Evolutionary conservation across 2,113 vertebrate species (phyloP), one percentile per base, ranked within the genome.

Genomic region (Cairina moschata): DNA sequence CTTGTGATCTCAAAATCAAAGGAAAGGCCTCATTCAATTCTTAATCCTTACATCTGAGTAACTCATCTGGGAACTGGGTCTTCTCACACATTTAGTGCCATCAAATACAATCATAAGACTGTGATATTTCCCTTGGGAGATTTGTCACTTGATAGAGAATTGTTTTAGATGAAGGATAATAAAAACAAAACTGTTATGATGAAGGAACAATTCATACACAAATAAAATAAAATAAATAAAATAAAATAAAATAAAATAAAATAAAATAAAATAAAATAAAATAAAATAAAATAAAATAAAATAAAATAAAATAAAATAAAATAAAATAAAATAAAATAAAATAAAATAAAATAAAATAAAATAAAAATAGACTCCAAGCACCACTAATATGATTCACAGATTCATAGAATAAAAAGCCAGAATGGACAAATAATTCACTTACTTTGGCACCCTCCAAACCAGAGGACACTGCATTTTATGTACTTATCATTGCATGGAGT

Each of bases 51-150:
- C 36, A 54, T 44, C 6, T 71, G 36, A 55, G 16, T 71, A 68
- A 46, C 26, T 36, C 32, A 22, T n/a, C 36, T 67, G 28, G 46
- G 72, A 83, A 46, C 21, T 52, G 26, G 13, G 66, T 32, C 55
- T 90, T 83, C 29, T 76, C 26, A 48, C 23, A 69, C 25, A 38
- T 77, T 52, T 90, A 77, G 46, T 74, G 55, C 4, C 52, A 72
- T 81, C 60, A 83, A 40, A 91, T 60, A 74, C 73, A 91, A 88
- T 80, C 72, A 74, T 17, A 32, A 90, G 55, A 29, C 22, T 74
- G 21, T 86, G 38, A 66, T 86, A 90, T 90, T 95, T 91, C 84
- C 67, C 55, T 74, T 71, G 28, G 50, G 74, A 92, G 83, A 84
- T 50, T 21, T 85, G 63, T 83, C 50, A 74, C 46, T 95, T 92